These are phyloP conservation scores for Ditylenchus dipsaci DNA, from an alignment of 1,140 invertebrate species.

Conservation along the genomic window DNA sequence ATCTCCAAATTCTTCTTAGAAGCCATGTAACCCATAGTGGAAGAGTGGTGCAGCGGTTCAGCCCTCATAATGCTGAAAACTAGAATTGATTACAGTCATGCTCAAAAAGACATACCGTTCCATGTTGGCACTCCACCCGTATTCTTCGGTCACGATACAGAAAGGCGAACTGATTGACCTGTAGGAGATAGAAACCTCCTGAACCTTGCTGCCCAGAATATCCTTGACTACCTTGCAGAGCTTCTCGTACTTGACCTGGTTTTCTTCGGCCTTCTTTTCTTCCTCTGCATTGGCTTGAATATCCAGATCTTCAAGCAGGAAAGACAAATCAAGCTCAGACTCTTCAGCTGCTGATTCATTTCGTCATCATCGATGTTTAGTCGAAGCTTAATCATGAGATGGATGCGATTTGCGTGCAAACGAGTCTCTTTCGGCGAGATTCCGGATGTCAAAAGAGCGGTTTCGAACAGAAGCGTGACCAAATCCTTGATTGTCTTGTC, in stretches of 20 bases:
- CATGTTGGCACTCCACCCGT: no score
- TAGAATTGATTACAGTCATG: no score
- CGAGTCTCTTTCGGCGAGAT: conserved; percentile 81
- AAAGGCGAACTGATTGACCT: no score
- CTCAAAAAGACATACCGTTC: conserved; percentile 63
- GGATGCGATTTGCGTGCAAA: conserved; percentile 63
- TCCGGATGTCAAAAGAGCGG: conserved; percentile 80
- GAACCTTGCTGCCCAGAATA: no score
- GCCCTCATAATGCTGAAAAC: conserved; percentile 82
- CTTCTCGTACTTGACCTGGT: no score
- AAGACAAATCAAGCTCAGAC: conserved; percentile 39
- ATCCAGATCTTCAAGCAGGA: no score
- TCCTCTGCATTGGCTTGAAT: no score
- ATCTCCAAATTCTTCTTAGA: conserved; percentile 94
- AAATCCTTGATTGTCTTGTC: conserved; percentile 93
- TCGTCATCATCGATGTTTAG: conserved; percentile 78
- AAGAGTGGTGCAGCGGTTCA: conserved; percentile 68
- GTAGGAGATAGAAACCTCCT: no score
- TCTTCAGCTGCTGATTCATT: conserved; percentile 68
- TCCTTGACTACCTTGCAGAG: no score
- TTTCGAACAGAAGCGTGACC: conserved; percentile 84
- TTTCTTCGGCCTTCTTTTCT: no score
- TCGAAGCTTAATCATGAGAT: conserved; percentile 90
- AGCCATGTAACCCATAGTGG: conserved; percentile 93
- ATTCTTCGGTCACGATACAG: no score